phyloP scores from a whole-genome alignment of 2,888 invertebrate species.

The Cantharis nigra region DNA sequence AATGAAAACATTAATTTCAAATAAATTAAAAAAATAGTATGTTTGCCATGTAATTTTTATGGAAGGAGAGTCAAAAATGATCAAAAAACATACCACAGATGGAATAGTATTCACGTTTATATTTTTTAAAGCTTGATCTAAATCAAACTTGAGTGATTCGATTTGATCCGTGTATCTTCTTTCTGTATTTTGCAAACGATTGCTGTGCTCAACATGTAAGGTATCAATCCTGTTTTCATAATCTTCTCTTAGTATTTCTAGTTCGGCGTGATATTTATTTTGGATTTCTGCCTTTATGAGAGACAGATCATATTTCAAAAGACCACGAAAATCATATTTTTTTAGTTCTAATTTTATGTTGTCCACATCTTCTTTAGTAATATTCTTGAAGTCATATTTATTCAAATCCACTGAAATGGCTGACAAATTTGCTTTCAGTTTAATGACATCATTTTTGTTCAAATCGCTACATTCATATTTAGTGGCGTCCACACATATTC shows the following conservation, averaged over 20 bases:
- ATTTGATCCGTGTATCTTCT: conserved; percentile 59
- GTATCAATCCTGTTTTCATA: conserved; percentile 54
- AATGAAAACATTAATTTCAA: no score
- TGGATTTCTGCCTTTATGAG: conserved; percentile 45
- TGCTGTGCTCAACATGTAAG: conserved; percentile 56
- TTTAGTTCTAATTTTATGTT: conserved; percentile 41
- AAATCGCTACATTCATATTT: conserved; percentile 31
- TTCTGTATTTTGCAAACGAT: conserved; percentile 56
- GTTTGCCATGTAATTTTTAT: no score
- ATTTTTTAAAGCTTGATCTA: conserved; percentile 48
- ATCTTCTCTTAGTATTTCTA: conserved; percentile 47
- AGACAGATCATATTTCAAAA: conserved; percentile 44
- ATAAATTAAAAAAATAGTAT: no score
- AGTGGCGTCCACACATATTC: conserved; percentile 10
- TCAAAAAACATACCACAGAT: conserved; percentile 55
- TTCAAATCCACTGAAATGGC: conserved; percentile 37
- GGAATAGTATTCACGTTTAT: conserved; percentile 57
- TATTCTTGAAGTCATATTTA: conserved; percentile 42
- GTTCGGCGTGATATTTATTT: conserved; percentile 56
- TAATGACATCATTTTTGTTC: conserved; percentile 44
- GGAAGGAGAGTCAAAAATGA: not conserved
- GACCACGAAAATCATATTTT: conserved; percentile 41
- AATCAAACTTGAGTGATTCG: conserved; percentile 60
- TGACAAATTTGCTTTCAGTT: conserved; percentile 43
- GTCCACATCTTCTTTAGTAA: conserved; percentile 42